Evolutionary conservation across 2,888 invertebrate species (phyloP).

Genomic region (Cosmia trapezina): DNA sequence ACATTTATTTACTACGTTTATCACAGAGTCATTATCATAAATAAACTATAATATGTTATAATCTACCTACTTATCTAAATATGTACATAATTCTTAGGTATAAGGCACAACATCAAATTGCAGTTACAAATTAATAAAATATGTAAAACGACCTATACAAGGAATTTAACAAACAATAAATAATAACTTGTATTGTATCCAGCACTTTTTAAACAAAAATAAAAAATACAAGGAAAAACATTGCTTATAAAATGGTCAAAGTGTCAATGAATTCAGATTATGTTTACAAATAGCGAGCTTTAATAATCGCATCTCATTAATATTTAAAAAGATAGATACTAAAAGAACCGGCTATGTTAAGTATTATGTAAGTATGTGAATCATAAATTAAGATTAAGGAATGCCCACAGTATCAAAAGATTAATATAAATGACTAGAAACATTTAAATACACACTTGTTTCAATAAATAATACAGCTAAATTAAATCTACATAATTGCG

Average conservation of each 20-base stretch:
- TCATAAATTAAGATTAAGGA: neutral
- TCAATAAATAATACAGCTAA: slow-evolving; percentile 4
- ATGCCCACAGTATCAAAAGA: neutral
- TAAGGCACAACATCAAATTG: neutral
- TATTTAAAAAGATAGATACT: neutral
- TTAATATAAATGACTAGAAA: slow-evolving; percentile 13
- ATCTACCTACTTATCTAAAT: neutral
- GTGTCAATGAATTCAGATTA: neutral
- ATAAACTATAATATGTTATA: neutral
- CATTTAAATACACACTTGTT: neutral
- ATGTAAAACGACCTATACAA: neutral
- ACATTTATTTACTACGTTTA: slow-evolving; percentile 6
- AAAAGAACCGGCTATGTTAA: neutral
- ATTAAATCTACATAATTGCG: neutral
- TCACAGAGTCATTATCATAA: slow-evolving; percentile 21
- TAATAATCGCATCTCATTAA: too few species aligned
- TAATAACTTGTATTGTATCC: too few species aligned
- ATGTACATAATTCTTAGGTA: slow-evolving; percentile 7
- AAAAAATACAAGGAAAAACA: slow-evolving; percentile 6
- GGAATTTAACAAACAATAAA: slow-evolving; percentile 1
- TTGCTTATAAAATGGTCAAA: neutral
- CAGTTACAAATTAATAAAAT: neutral
- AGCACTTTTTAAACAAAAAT: neutral
- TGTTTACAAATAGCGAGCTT: neutral
- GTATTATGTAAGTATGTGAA: too few species aligned